phyloP scores from a whole-genome alignment of 2,113 vertebrate species.

The Elanus axillaris region DNA sequence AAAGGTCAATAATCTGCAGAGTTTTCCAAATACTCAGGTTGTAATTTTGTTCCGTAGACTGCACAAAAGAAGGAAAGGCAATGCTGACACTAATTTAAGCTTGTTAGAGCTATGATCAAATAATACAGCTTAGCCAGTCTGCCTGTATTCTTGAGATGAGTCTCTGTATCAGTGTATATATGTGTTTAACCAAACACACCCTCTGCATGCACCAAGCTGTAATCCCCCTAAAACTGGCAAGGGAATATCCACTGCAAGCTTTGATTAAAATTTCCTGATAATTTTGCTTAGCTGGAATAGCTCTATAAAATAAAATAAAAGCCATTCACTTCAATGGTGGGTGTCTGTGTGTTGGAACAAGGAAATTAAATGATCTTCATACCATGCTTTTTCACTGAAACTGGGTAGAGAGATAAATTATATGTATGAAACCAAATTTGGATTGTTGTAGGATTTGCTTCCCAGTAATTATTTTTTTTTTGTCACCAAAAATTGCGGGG shows the following conservation, averaged over 20 bases:
- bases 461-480: background rate
- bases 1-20: background rate
- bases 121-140: background rate
- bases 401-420: background rate
- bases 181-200: background rate
- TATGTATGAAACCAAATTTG: background rate
- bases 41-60: background rate
- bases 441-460: background rate
- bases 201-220: background rate
- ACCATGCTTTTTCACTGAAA: background rate
- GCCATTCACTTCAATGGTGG: background rate
- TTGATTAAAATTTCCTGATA: background rate
- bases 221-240: background rate
- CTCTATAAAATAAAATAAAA: background rate
- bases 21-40: background rate
- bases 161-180: fast-evolving
- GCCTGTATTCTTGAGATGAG: background rate
- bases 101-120: background rate
- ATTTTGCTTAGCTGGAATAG: background rate
- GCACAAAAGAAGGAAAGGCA: background rate
- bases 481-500: background rate
- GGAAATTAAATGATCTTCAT: background rate
- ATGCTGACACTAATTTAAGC: background rate
- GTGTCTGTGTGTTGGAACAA: background rate
- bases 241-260: background rate